Percentiles rank a stretch among this genome's conserved stretches.
Conservation (phyloP, 2,797 vertebrate species). For the Anniella stebbinsi region DNA sequence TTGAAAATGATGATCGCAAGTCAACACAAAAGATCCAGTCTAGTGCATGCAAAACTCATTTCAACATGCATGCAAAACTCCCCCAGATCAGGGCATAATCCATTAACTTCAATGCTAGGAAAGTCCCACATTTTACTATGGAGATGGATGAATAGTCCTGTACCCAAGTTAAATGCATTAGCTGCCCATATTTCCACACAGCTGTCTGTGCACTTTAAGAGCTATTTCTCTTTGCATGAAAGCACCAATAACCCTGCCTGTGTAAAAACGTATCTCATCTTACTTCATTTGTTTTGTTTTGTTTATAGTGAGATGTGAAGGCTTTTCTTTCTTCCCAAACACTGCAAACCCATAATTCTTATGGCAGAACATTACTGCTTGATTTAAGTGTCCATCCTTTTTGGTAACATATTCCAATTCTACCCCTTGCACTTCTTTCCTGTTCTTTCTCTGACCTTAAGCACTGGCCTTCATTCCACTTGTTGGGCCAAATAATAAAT, state of each 20-base stretch:
- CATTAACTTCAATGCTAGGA: too few relatives aligned
- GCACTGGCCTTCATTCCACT: too few relatives aligned
- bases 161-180: not conserved
- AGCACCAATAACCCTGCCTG: not conserved
- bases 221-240: not conserved
- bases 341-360: not conserved
- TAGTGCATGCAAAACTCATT: too few relatives aligned
- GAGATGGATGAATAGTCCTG: not conserved
- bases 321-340: not conserved
- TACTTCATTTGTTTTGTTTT: not conserved
- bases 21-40: not conserved
- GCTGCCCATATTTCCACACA: not conserved
- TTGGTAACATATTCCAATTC: not conserved
- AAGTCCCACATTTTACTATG: not conserved
- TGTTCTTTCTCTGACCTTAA: not conserved
- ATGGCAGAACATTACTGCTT: not conserved
- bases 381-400: not conserved
- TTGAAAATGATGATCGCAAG: not conserved
- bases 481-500: not conserved
- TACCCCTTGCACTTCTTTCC: not conserved
- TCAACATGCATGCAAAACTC: not conserved
- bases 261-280: not conserved
- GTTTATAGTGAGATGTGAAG: not conserved
- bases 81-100: too few relatives aligned
- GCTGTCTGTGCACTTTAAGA: not conserved